Percentiles rank a stretch among this genome's conserved stretches.
Evolutionary conservation across 2,113 vertebrate genomes (phyloP).

Genomic region (Alaudala cheleensis): DNA sequence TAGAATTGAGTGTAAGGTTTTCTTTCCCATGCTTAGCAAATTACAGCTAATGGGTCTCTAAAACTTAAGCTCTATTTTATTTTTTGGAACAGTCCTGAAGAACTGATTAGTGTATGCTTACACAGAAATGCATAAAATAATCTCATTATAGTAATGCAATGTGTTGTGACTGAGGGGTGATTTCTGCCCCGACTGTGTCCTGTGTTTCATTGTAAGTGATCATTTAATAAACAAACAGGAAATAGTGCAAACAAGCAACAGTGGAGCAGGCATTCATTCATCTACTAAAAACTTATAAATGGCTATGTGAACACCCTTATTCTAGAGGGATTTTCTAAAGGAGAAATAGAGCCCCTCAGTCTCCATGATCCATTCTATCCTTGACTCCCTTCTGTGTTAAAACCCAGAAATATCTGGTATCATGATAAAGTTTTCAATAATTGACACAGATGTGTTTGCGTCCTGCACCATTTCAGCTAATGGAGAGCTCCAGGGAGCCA

Average conservation of each 20-base stretch:
- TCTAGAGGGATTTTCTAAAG: background rate
- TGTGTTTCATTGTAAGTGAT: background rate
- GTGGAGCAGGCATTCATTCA: background rate
- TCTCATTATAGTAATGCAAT: background rate
- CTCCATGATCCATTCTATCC: background rate
- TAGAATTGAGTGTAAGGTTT: background rate
- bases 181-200: background rate
- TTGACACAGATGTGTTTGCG: background rate
- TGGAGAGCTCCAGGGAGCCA: conserved; percentile 30
- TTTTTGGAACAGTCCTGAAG: background rate
- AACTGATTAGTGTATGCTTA: background rate
- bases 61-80: background rate
- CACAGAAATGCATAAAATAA: conserved; percentile 15
- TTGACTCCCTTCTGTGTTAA: background rate
- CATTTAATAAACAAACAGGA: conserved; percentile 6
- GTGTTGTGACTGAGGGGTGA: background rate
- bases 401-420: background rate
- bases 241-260: background rate
- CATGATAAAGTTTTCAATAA: conserved; percentile 43
- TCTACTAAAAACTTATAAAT: background rate
- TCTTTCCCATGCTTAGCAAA: background rate
- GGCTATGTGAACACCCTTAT: background rate
- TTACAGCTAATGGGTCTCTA: background rate
- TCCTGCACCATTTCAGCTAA: conserved; percentile 29
- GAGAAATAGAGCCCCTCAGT: background rate